Percentiles rank a stretch among this genome's conserved stretches.
Evolutionary conservation across 1,140 invertebrate genomes (phyloP).

Genomic region (Helicoverpa armigera): DNA sequence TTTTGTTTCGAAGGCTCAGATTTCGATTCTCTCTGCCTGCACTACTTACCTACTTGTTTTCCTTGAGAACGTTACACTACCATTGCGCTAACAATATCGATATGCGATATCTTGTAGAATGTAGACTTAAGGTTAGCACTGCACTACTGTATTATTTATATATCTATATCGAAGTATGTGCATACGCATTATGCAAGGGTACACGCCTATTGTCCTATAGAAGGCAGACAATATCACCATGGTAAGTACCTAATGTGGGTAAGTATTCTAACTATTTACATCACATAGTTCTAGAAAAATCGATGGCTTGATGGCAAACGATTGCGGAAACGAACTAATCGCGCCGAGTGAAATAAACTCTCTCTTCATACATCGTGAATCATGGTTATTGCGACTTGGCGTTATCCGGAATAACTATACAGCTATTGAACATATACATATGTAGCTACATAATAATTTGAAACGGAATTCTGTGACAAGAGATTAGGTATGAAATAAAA

Average conservation of each 20-base stretch:
- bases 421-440: neutral
- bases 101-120: slow-evolving; percentile 50
- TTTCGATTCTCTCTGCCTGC: neutral
- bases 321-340: neutral
- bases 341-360: neutral
- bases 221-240: slow-evolving; percentile 21
- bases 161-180: slow-evolving; percentile 24
- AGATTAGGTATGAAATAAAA: neutral
- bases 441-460: neutral
- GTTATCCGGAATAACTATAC: neutral
- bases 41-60: slow-evolving; percentile 34
- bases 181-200: neutral
- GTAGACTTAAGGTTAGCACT: slow-evolving; percentile 44
- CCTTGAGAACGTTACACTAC: slow-evolving; percentile 39
- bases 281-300: slow-evolving; percentile 8
- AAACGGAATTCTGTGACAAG: slow-evolving; percentile 1
- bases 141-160: neutral
- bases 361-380: neutral
- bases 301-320: slow-evolving; percentile 1
- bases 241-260: neutral
- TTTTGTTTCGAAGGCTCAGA: slow-evolving; percentile 20
- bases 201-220: slow-evolving; percentile 35
- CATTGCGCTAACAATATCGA: slow-evolving; percentile 45
- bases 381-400: neutral
- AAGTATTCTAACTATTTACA: slow-evolving; percentile 11